Conservation (phyloP, 2,113 vertebrate species). For the Tragelaphus imberbis region DNA sequence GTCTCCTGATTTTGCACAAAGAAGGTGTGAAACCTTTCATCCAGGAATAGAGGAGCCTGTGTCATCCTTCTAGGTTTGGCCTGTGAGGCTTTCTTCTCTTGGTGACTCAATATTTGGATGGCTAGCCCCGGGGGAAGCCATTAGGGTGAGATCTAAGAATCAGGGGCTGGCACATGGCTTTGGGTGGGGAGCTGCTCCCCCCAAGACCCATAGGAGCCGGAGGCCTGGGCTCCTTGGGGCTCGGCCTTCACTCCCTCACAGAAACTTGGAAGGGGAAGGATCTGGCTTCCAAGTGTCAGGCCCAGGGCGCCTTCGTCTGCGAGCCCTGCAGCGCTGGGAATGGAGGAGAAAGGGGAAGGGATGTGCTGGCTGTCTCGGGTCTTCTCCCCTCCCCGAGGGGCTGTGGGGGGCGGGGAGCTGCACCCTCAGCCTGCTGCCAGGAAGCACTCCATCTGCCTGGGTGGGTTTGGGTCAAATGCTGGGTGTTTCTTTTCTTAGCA, state of each 20-base stretch:
- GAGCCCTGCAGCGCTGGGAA: not conserved
- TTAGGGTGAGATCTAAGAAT: not conserved
- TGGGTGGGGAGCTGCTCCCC: not conserved
- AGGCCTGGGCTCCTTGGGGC: not conserved
- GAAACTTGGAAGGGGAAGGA: not conserved
- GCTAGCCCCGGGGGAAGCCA: not conserved
- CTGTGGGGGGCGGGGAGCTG: not conserved
- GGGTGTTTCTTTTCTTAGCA: not conserved
- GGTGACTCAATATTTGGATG: conserved; percentile 2
- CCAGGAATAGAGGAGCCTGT: not conserved
- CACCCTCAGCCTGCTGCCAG: not conserved
- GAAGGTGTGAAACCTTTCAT: not conserved
- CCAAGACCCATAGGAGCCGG: not conserved
- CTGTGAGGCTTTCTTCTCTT: not conserved
- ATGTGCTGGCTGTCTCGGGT: fast-evolving
- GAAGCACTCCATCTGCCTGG: not conserved
- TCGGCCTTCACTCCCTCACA: not conserved
- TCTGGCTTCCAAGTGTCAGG: not conserved
- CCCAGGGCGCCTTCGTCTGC: not conserved
- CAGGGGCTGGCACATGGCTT: not conserved
- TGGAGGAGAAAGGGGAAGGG: not conserved
- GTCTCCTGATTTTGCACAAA: not conserved
- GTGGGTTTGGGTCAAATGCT: not conserved
- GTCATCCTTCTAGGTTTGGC: not conserved
- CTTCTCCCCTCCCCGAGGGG: not conserved